These are phyloP conservation scores for Drosophila watanabei DNA, from an alignment of 1,140 invertebrate genomes.

Conservation along the genomic window DNA sequence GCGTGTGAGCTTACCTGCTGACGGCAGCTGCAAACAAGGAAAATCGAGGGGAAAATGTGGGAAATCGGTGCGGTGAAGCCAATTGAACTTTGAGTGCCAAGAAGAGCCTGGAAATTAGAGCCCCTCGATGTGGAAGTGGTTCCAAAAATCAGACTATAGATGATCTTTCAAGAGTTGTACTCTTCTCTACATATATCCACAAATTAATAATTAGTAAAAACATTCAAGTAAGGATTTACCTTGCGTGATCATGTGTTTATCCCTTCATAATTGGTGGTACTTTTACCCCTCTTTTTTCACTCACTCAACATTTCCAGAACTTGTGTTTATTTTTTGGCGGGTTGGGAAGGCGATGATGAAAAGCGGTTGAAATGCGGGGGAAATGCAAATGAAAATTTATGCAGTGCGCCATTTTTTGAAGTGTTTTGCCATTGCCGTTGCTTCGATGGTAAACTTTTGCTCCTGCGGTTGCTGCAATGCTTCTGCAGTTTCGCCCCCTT, in stretches of 20 bases:
- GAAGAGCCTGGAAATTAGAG: background rate
- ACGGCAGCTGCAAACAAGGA: background rate
- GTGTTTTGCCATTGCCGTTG: slow-evolving; percentile 26
- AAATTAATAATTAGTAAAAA: background rate
- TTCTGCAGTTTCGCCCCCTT: slow-evolving; percentile 25
- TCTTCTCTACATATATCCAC: background rate
- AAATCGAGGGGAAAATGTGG: background rate
- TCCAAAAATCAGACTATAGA: background rate
- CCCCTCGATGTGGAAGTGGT: background rate
- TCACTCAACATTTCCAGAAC: background rate
- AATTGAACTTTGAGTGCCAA: background rate
- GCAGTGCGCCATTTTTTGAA: slow-evolving; percentile 59
- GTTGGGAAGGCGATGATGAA: background rate
- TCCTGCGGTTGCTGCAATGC: slow-evolving; percentile 30
- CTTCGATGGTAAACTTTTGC: slow-evolving; percentile 36
- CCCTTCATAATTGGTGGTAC: slow-evolving; percentile 56
- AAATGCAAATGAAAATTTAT: slow-evolving; percentile 53
- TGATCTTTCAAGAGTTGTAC: background rate
- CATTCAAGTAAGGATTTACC: background rate
- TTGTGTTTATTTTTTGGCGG: slow-evolving; percentile 3
- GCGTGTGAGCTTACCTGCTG: background rate
- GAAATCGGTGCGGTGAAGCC: background rate
- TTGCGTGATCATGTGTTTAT: slow-evolving; percentile 33
- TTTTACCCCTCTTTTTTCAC: background rate
- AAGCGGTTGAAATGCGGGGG: background rate